These are phyloP conservation scores for Arctia plantaginis DNA, from an alignment of 2,888 invertebrate genomes.

Conservation along the genomic window DNA sequence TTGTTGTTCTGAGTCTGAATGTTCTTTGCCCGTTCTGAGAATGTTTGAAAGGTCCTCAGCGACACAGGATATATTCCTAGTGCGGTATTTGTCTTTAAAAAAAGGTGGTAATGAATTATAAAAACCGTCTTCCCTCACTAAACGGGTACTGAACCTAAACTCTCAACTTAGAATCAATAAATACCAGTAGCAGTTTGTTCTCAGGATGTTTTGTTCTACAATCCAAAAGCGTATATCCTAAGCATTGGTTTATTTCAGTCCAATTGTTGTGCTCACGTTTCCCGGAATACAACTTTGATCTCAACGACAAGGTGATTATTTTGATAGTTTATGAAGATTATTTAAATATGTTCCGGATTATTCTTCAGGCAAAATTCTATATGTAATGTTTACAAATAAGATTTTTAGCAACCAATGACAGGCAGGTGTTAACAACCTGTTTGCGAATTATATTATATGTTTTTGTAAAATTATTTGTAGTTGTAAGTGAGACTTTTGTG, in stretches of 20 bases:
- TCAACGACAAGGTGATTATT: constrained; percentile 22
- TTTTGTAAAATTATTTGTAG: no score
- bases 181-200: constrained; percentile 3
- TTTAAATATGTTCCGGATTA: constrained; percentile 7
- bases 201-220: constrained; percentile 55
- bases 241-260: constrained; percentile 35
- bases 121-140: neutral
- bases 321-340: constrained; percentile 14
- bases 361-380: neutral
- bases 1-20: no score
- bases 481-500: neutral
- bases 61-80: no score
- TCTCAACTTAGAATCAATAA: constrained; percentile 6
- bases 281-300: constrained; percentile 37
- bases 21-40: no score
- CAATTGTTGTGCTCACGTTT: constrained; percentile 62
- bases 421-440: neutral
- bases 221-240: constrained; percentile 34
- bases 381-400: neutral
- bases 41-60: no score
- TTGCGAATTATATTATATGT: no score
- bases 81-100: no score
- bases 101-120: neutral
- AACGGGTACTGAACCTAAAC: neutral
- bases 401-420: neutral